phyloP scores from a whole-genome alignment of 2,888 invertebrate species.

The Drosophila hamatofila region DNA sequence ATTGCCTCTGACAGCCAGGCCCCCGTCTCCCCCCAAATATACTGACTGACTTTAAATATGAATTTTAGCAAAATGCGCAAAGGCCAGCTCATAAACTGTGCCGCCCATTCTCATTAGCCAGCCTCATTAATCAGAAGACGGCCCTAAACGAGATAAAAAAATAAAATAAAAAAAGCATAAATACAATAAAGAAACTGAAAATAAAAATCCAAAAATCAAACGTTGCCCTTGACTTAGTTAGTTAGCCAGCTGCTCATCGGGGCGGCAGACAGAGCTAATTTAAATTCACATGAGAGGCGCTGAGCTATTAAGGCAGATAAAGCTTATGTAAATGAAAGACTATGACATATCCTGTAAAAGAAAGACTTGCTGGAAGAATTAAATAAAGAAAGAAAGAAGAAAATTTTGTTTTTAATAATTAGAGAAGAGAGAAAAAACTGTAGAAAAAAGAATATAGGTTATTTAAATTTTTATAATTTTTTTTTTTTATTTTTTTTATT shows the following conservation, averaged over 20 bases:
- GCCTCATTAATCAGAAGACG: constrained; percentile 65
- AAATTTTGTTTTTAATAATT: background rate
- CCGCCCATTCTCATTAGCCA: constrained; percentile 61
- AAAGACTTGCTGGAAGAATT: background rate
- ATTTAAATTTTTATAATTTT: no score
- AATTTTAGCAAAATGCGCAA: constrained; percentile 57
- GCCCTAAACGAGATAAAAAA: background rate
- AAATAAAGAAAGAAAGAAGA: background rate
- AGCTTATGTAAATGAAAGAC: background rate
- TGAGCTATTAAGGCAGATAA: constrained; percentile 1
- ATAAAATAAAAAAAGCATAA: background rate
- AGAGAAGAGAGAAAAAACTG: no score
- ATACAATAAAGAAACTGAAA: background rate
- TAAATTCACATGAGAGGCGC: constrained; percentile 27
- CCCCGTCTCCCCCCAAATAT: background rate
- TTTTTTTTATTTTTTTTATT: no score
- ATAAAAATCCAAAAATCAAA: constrained; percentile 21
- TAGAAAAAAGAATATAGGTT: no score
- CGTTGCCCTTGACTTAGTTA: constrained; percentile 65
- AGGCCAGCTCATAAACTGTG: constrained; percentile 34
- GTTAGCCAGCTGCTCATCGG: constrained; percentile 36
- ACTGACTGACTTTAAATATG: constrained; percentile 66
- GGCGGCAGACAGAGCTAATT: constrained; percentile 35
- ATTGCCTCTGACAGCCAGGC: constrained; percentile 71
- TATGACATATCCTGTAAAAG: background rate